Base-by-base conservation (phyloP, 2,113 vertebrate species). In the Progne subis region DNA sequence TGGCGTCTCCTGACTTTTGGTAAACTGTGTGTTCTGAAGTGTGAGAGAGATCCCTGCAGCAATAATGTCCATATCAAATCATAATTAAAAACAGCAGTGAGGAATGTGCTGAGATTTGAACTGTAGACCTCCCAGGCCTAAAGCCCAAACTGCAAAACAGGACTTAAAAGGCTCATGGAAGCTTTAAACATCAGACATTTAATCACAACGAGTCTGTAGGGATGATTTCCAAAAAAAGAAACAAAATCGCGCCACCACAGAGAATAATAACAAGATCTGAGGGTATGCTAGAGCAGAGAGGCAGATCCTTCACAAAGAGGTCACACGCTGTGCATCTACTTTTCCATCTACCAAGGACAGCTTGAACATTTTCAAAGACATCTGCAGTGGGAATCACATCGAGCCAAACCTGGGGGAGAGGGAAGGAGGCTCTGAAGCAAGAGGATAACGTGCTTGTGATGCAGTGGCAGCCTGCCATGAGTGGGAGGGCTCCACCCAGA, bases 161-260 rank as follows among this genome's bases (percentile, higher is more conserved):
- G 82, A 94, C 60, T 96, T 96, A 95, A 97, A 97, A 96, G 94
- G 91, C 92, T 96, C 90, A 90, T 89, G 50, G 83, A 95, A 96
- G 90, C 90, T 95, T 96, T 95, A 96, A 97, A 95, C 92, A 97
- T 85, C 82, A 92, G 60, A 78, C 77, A 94, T 86, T 79, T 86
- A 94, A 92, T 96, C 81, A 69, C 57, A 82, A 76, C 11, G 78
- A 82, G 93, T 84, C 82, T 93, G 94, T 90, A 87, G 89, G 90
- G 84, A 72, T 86, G 49, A 80, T 79, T 94, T 96, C 95, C 88
- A 96, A 92, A 96, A 96, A 96, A 92, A 97, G 91, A 96, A 96
- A 96, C 88, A 95, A 94, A 95, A 96, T 88, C 14, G 5, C 77
- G 67, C 72, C 74, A 79, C 80, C 50, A 65, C 65, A 69, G 77